Conservation (phyloP, 1,140 invertebrate species). For the Chelonus insularis region DNA sequence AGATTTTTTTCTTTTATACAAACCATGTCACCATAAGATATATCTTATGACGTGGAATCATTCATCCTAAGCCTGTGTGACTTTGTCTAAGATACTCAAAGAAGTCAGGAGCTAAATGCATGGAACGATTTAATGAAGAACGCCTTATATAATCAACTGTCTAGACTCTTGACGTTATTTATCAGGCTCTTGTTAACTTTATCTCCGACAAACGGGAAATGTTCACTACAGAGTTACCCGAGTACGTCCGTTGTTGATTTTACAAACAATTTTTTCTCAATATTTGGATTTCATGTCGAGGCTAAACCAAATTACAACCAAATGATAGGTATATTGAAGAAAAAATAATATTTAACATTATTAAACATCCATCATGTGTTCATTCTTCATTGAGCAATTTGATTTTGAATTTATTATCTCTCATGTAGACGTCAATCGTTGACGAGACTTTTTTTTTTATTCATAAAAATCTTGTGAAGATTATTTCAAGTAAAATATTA, state of each 20-base stretch:
- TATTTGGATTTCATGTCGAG: neutral
- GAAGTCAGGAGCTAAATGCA: slow-evolving; percentile 14
- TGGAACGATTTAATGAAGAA: slow-evolving; percentile 37
- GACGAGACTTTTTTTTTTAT: no score
- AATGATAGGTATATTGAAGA: no score
- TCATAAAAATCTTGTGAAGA: no score
- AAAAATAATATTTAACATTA: no score
- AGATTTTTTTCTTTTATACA: neutral
- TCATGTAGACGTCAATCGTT: no score
- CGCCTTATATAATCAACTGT: slow-evolving; percentile 38
- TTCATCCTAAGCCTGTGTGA: slow-evolving; percentile 14
- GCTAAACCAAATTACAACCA: neutral
- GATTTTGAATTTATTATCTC: no score
- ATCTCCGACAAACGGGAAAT: slow-evolving; percentile 44
- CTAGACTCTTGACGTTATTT: slow-evolving; percentile 43
- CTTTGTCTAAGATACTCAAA: slow-evolving; percentile 17
- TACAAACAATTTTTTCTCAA: neutral
- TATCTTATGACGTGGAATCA: neutral
- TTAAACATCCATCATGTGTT: no score
- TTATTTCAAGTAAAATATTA: no score
- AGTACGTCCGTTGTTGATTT: slow-evolving; percentile 24
- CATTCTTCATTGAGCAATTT: no score
- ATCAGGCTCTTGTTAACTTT: slow-evolving; percentile 43
- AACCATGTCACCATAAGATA: neutral
- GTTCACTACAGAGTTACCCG: slow-evolving; percentile 35